Percentiles rank a stretch among this genome's conserved stretches.
Evolutionary conservation across 2,888 invertebrate species (phyloP).

Genomic region (Endotricha flammealis): DNA sequence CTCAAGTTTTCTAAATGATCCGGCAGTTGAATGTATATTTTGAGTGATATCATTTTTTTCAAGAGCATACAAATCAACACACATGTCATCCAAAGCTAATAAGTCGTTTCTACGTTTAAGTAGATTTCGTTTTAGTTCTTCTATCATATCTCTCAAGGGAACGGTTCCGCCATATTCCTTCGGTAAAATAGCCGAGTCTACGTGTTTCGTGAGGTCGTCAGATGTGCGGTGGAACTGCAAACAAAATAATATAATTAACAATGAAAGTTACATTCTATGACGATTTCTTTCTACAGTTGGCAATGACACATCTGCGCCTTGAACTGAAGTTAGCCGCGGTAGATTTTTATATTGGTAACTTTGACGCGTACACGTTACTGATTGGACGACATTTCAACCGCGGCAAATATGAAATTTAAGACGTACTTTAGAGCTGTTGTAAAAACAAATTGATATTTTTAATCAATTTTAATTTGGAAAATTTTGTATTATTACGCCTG

Average conservation of each 20-base stretch:
- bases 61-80: slow-evolving; percentile 81
- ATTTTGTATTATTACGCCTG: slow-evolving; percentile 4
- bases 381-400: too few species aligned
- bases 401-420: too few species aligned
- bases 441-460: too few species aligned
- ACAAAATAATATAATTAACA: too few species aligned
- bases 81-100: slow-evolving; percentile 86
- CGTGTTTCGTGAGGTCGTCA: slow-evolving; percentile 83
- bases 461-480: too few species aligned
- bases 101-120: slow-evolving; percentile 81
- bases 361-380: too few species aligned
- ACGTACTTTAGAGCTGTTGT: too few species aligned
- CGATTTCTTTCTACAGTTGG: neutral
- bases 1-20: slow-evolving; percentile 90
- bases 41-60: slow-evolving; percentile 81
- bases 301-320: neutral
- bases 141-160: slow-evolving; percentile 88
- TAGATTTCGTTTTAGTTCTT: slow-evolving; percentile 82
- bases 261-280: neutral
- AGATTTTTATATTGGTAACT: slow-evolving; percentile 5
- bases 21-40: slow-evolving; percentile 86
- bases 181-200: slow-evolving; percentile 87
- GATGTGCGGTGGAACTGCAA: slow-evolving; percentile 85
- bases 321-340: slow-evolving; percentile 1
- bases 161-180: slow-evolving; percentile 93